phyloP scores from a whole-genome alignment of 2,888 invertebrate species.

The Petrophora chlorosata region DNA sequence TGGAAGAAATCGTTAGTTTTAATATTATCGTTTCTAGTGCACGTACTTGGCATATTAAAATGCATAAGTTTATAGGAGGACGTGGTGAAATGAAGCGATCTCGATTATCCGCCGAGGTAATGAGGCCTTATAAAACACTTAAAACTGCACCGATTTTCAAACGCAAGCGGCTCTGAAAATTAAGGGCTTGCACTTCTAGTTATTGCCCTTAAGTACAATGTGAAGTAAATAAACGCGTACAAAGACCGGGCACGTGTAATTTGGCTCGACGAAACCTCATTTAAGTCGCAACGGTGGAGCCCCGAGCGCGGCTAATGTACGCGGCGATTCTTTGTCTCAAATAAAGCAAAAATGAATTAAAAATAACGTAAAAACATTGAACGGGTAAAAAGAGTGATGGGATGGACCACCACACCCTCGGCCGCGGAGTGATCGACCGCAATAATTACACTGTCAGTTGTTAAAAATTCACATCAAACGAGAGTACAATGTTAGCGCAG shows the following conservation, averaged over 20 bases:
- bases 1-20: conserved; percentile 4
- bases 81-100: conserved; percentile 47
- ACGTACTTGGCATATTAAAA: conserved; percentile 8
- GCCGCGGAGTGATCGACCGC: conserved; percentile 64
- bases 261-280: conserved; percentile 78
- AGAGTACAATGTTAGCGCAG: conserved; percentile 20
- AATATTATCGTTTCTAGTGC: background rate
- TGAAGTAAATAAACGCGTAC: conserved; percentile 79
- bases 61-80: conserved; percentile 29
- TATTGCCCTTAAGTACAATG: conserved; percentile 82
- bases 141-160: conserved; percentile 60
- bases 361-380: conserved; percentile 76
- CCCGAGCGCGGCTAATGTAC: conserved; percentile 70
- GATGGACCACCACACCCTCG: conserved; percentile 69
- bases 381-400: conserved; percentile 73
- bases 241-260: conserved; percentile 73
- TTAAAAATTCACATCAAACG: conserved; percentile 59
- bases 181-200: conserved; percentile 71
- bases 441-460: conserved; percentile 75
- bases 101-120: conserved; percentile 44
- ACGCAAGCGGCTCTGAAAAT: conserved; percentile 67
- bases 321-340: conserved; percentile 68
- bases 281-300: conserved; percentile 67
- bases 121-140: conserved; percentile 59
- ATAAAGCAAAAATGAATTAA: conserved; percentile 76